Base-by-base conservation (phyloP, 2,797 vertebrate species). In the Vipera latastei region DNA sequence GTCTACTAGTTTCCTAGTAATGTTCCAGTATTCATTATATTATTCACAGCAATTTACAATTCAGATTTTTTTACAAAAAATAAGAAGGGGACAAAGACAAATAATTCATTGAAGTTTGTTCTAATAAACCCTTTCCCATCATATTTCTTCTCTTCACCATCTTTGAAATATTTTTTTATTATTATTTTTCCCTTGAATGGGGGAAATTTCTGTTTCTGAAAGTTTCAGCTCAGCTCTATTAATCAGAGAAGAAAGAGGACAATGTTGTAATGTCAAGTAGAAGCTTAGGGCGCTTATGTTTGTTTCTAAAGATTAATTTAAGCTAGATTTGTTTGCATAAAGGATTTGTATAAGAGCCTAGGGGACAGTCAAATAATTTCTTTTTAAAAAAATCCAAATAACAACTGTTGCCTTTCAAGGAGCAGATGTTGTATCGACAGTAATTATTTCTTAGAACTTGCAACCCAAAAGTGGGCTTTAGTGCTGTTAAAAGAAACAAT, bases 221-320 rank as follows among this genome's bases (percentile, higher is more conserved):
- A 88, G 14, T 57, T 73, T 92, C 38, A 53, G 65, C 7, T 78
- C 32, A 78, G 44, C 44, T 92, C 6, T 89, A 53, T 92, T 83
- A 28, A 55, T 55, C 2, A 32, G 61, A 61, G 16, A 90, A 9
- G 38, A 56, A 90, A 57, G 53, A 60, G 32, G 48, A 87, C 14
- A 56, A 1, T 0, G 60, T 92, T 73, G 2, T 87, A 60, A 60
- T 1, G 44, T 87, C 91, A 73, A 32, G 26, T 28, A 20, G 0
- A 1, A 44, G 22, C 61, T 88, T 88, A 32, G 32, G 26, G 89
- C 51, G 32, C 26, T 51, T 20, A 4, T 48, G 53, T 92, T 92
- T 92, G 6, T 91, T 95, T 93, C 89, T 86, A 73, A 83, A 92
- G 22, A 9, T 61, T 92, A 7, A 28, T 94, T 95, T 94, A 61